A percentile compares a stretch with the other conserved stretches of the same genome.
These are phyloP conservation scores for Malurus elegans DNA, from an alignment of 2,113 vertebrate species.

Conservation along the genomic window DNA sequence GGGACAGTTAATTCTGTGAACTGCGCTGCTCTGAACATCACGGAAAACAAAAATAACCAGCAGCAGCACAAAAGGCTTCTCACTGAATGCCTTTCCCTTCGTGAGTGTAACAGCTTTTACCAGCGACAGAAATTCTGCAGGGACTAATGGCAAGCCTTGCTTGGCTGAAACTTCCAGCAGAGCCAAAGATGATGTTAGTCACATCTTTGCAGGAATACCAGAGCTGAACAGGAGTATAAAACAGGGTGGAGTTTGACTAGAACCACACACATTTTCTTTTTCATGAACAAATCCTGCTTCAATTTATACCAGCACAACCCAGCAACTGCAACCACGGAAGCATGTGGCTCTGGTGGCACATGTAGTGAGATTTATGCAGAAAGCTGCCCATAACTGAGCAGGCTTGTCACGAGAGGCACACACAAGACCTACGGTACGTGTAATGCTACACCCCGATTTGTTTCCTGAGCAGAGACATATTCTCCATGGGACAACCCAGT, in stretches of 20 bases:
- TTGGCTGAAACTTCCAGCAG: neutral
- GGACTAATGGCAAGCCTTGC: neutral
- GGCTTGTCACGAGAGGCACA: neutral
- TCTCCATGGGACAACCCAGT: neutral
- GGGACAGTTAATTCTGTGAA: conserved; percentile 5
- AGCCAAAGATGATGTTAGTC: neutral
- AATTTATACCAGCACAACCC: neutral
- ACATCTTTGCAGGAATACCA: neutral
- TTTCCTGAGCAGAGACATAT: neutral
- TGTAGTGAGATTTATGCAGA: neutral
- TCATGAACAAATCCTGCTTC: neutral
- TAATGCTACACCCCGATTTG: neutral
- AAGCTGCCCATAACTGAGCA: neutral
- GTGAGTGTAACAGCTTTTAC: neutral
- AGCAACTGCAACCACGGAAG: neutral
- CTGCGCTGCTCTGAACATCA: neutral
- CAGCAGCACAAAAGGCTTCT: neutral
- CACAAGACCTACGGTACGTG: neutral
- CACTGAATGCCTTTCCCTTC: neutral
- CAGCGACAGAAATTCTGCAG: neutral
- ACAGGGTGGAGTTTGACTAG: neutral
- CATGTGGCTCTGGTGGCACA: neutral
- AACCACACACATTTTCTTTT: neutral
- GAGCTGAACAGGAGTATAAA: neutral
- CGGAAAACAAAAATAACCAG: neutral